Evolutionary conservation across 2,113 vertebrate species (phyloP).

Genomic region (Neotoma lepida): DNA sequence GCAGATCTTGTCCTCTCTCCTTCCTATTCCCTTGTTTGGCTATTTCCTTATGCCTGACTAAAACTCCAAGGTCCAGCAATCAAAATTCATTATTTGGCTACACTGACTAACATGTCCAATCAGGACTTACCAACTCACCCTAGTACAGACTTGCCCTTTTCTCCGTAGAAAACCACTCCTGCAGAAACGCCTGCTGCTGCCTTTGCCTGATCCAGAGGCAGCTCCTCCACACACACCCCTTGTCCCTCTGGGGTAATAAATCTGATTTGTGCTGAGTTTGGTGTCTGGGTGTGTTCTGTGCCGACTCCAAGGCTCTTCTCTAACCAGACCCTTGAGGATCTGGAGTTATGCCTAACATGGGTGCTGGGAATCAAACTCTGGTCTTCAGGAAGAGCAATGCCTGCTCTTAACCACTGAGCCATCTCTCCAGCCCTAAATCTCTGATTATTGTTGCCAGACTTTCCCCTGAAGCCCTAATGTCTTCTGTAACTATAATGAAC

Average conservation of each 20-base stretch:
- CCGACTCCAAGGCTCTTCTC: neutral
- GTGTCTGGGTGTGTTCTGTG: neutral
- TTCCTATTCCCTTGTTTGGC: neutral
- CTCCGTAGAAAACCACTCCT: neutral
- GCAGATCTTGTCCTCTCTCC: neutral
- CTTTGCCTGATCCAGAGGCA: neutral
- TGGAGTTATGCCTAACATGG: neutral
- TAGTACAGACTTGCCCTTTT: neutral
- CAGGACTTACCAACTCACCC: neutral
- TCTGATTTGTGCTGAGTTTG: too few relatives aligned
- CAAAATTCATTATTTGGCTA: neutral
- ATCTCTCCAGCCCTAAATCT: neutral
- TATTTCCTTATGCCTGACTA: neutral
- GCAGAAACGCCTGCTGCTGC: neutral
- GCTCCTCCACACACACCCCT: neutral
- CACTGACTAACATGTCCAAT: neutral
- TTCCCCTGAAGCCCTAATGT: neutral
- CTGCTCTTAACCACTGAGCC: neutral
- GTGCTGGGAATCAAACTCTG: neutral
- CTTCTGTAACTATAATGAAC: neutral
- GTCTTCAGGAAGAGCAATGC: neutral
- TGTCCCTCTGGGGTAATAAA: neutral
- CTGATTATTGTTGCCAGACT: neutral
- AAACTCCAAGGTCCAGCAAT: neutral
- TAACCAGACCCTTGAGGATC: neutral